Base-by-base conservation (phyloP, 2,113 vertebrate genomes). In the Cebus imitator region DNA sequence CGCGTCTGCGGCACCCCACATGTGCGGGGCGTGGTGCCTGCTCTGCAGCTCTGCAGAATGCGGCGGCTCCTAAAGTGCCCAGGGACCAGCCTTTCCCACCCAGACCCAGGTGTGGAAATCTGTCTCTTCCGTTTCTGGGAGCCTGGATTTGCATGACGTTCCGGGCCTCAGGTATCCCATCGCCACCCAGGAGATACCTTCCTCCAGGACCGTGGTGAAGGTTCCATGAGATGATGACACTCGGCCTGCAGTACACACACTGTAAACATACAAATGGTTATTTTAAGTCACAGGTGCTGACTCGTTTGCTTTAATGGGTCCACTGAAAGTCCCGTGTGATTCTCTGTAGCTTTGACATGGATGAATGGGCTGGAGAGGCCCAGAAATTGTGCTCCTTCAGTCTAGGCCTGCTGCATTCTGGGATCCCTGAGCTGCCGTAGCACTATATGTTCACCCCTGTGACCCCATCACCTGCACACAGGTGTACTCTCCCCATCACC, bases 401-500 rank as follows among this genome's bases (percentile, higher is more conserved):
- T 16, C n/a, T 18, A 45, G 0, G 3, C 66, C 11, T 2, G n/a
- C 4, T 0, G 5, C 17, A 9, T 0, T 18, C 3, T 0, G 48
- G 23, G 9, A 12, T 12, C 13, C 25, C 16, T 30, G 25, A 76
- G 25, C 13, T 30, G 73, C 12, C 40, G 5, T 48, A 2, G 1
- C 68, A 72, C n/a, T 17, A 7, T n/a, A 7, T 0, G 0, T 0
- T 11, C 50, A 16, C 18, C 57, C 64, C 12, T 6, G 2, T 16
- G 64, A 8, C 32, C 30, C 32, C 32, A 35, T 16, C 30, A 7
- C 32, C 32, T 35, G 30, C 1, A 11, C 61, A 32, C 27, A 32
- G 61, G 25, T 27, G 27, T 12, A 32, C 12, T 2, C 61, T 66
- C 61, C 5, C 4, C 61, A 11, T 1, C 3, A 30, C 0, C 61